Evolutionary conservation across 2,888 invertebrate genomes (phyloP).

Genomic region (Odontocerum albicorne): DNA sequence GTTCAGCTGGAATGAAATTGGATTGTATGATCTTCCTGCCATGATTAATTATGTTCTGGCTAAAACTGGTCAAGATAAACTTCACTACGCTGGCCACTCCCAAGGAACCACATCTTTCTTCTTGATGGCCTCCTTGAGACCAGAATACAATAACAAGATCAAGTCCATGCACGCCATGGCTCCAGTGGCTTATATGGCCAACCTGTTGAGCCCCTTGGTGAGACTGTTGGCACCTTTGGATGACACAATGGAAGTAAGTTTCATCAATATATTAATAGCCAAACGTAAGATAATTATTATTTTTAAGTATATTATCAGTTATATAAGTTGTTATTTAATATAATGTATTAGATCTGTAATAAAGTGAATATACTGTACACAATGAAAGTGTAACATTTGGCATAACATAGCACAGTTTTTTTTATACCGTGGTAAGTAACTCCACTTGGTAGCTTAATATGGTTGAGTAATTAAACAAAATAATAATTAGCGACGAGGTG

Average conservation of each 20-base stretch:
- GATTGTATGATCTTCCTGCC: slow-evolving; percentile 72
- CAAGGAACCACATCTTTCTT: slow-evolving; percentile 67
- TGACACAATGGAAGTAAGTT: slow-evolving; percentile 51
- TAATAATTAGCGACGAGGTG: no score
- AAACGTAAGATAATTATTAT: no score
- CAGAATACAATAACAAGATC: slow-evolving; percentile 63
- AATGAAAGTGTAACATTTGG: no score
- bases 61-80: slow-evolving; percentile 55
- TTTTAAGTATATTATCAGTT: no score
- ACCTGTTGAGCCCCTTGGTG: slow-evolving; percentile 54
- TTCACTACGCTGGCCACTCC: slow-evolving; percentile 74
- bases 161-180: slow-evolving; percentile 61
- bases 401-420: no score
- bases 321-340: no score
- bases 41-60: slow-evolving; percentile 68
- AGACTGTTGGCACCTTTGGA: slow-evolving; percentile 51
- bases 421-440: no score
- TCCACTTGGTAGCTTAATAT: no score
- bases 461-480: no score
- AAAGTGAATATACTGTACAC: no score
- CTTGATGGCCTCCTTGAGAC: slow-evolving; percentile 58
- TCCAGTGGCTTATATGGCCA: slow-evolving; percentile 59
- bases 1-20: slow-evolving; percentile 77
- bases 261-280: no score
- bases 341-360: no score